Percentiles rank a stretch among this genome's conserved stretches.
Evolutionary conservation across 2,113 vertebrate genomes (phyloP).

Genomic region (Litocranius walleri): DNA sequence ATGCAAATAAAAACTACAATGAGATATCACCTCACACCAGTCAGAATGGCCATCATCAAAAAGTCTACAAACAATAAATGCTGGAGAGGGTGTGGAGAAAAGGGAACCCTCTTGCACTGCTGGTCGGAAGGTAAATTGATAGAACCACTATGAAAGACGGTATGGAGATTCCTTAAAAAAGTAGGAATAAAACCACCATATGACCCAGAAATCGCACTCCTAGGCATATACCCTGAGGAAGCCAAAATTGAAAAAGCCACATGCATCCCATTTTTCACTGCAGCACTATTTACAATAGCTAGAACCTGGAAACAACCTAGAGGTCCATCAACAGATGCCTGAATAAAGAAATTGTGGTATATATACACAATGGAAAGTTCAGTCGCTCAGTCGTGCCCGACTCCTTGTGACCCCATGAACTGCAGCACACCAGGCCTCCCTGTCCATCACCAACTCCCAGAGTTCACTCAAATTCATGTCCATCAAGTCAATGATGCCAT

Average conservation of each 20-base stretch:
- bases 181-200: not conserved
- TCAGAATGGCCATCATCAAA: not conserved
- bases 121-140: not conserved
- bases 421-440: too few relatives aligned
- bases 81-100: not conserved
- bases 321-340: not conserved
- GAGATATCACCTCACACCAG: not conserved
- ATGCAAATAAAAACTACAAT: not conserved
- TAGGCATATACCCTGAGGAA: not conserved
- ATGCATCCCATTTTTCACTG: not conserved
- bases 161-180: not conserved
- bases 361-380: not conserved
- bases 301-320: not conserved
- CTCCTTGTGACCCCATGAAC: too few relatives aligned
- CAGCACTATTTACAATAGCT: not conserved
- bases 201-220: not conserved
- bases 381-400: accelerated
- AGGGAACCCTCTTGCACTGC: not conserved
- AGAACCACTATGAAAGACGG: not conserved
- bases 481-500: too few relatives aligned
- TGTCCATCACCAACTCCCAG: too few relatives aligned
- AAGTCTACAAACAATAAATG: not conserved
- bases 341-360: not conserved
- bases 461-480: too few relatives aligned
- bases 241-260: not conserved